phyloP scores from a whole-genome alignment of 2,797 vertebrate genomes.

The Chiroxiphia lanceolata region DNA sequence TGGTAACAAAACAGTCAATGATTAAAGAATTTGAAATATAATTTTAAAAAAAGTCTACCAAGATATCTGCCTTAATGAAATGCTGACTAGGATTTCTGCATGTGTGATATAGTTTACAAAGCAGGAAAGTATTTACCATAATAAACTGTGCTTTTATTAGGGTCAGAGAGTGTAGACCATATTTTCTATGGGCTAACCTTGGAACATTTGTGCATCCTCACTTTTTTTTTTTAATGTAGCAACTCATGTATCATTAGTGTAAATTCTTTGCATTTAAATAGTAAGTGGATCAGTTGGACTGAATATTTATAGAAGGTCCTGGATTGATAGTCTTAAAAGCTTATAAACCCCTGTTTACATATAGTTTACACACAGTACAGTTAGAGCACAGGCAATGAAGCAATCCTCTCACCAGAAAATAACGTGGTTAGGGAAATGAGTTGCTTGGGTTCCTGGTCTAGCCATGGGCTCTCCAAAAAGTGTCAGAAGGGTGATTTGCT shows the following conservation, averaged over 20 bases:
- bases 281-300: not conserved
- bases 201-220: not conserved
- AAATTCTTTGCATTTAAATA: constrained; percentile 4
- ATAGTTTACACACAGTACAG: not conserved
- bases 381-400: not conserved
- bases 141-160: not conserved
- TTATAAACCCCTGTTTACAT: constrained; percentile 34
- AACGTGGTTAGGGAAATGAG: not conserved
- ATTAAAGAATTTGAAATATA: not conserved
- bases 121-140: not conserved
- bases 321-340: constrained; percentile 41
- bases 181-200: not conserved
- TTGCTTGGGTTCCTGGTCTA: not conserved
- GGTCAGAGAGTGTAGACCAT: not conserved
- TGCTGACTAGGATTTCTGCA: not conserved
- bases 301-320: constrained; percentile 20
- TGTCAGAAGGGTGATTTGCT: not conserved
- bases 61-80: not conserved
- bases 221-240: not conserved
- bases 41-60: not conserved
- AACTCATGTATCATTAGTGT: not conserved
- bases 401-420: not conserved
- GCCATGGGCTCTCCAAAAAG: not conserved
- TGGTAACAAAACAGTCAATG: not conserved
- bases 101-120: not conserved